Evolutionary conservation across 1,140 invertebrate species (phyloP).

Genomic region (Diploscapter pachys): DNA sequence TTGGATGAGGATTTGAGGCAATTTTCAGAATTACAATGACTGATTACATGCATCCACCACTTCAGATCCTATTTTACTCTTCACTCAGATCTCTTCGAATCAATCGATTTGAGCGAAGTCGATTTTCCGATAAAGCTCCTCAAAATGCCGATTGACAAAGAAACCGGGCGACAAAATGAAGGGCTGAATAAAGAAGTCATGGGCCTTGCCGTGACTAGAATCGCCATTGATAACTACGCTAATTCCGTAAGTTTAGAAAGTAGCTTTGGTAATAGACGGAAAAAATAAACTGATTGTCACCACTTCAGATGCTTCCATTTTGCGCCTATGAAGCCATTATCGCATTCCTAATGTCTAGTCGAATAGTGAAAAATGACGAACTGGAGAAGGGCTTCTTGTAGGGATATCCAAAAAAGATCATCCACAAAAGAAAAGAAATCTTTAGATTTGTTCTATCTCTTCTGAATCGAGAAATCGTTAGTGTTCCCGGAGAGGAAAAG

Average conservation of each 20-base stretch:
- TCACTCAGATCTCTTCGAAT: no score
- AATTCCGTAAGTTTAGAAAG: conserved; percentile 2
- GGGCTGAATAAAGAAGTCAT: background rate
- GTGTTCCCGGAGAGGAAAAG: conserved; percentile 11
- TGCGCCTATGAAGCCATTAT: conserved; percentile 18
- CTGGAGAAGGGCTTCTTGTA: background rate
- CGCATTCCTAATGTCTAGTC: conserved; percentile 7
- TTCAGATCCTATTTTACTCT: no score
- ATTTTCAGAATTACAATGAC: no score
- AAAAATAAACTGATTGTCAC: background rate
- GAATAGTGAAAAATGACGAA: background rate
- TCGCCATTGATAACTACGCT: background rate
- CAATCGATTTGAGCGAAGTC: no score
- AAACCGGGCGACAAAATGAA: no score
- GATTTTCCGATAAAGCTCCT: no score
- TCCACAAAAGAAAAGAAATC: background rate
- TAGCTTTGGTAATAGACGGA: conserved; percentile 4
- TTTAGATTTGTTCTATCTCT: conserved; percentile 16
- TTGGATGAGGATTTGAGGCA: no score
- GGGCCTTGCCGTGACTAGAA: background rate
- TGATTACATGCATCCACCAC: no score
- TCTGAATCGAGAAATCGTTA: conserved; percentile 27
- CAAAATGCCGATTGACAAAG: no score
- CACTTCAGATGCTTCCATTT: background rate
- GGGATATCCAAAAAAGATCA: conserved; percentile 4